Conservation (phyloP, 64 coral and sea anemone species). For the Porites lutea region DNA sequence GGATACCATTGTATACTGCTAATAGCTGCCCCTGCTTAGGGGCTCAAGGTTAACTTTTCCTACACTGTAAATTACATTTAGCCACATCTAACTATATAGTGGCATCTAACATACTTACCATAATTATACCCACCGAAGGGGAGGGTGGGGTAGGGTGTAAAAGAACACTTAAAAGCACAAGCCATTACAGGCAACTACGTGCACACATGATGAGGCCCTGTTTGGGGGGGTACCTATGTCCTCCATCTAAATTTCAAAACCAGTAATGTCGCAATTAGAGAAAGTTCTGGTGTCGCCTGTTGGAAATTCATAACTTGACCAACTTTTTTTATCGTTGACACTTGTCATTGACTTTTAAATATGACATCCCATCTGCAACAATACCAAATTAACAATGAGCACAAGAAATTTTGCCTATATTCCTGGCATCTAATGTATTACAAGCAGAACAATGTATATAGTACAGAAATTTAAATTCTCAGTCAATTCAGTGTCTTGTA, state of each 20-base stretch:
- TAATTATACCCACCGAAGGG: too few species aligned
- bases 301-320: not conserved
- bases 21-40: too few species aligned
- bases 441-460: not conserved
- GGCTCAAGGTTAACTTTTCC: too few species aligned
- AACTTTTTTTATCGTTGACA: not conserved
- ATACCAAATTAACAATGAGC: not conserved
- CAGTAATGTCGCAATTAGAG: not conserved
- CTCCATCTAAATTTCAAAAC: not conserved
- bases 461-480: slow-evolving; percentile 1
- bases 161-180: too few species aligned
- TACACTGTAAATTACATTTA: too few species aligned
- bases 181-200: too few species aligned
- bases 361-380: not conserved
- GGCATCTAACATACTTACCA: too few species aligned
- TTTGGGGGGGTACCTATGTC: too few species aligned
- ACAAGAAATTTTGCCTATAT: not conserved
- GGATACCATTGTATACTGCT: too few species aligned
- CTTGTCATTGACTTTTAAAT: not conserved
- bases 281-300: not conserved
- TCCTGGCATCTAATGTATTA: not conserved
- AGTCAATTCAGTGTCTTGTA: not conserved
- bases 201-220: too few species aligned
- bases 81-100: too few species aligned
- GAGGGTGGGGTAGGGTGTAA: too few species aligned